Evolutionary conservation across 2,113 vertebrate genomes (phyloP), one percentile per base, ranked within the genome.

Genomic region (Climacteris rufus): DNA sequence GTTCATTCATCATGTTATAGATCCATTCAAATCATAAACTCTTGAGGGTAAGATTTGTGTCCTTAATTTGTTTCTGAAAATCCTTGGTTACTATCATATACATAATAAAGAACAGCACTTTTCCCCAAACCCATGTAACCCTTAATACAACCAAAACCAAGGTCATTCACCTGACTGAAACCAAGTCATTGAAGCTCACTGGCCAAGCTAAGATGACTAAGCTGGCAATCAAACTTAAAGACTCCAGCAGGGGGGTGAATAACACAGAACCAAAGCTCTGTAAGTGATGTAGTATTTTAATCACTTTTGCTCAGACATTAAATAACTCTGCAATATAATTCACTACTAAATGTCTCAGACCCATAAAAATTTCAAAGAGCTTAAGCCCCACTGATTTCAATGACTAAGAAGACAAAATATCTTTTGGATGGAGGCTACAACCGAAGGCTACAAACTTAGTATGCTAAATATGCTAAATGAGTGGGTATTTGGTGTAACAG

Each of bases 11-110:
- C 95, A 96, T 74, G 70, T 54, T 97, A 96, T 86, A 95, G 90
- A 94, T 91, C 93, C 82, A 94, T 80, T 96, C 84, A 95, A 95
- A 96, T 95, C 84, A 96, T 96, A 95, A 96, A 95, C 81, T 90
- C 78, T 91, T 94, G 74, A 87, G 94, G 57, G 89, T 82, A 93
- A 91, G 66, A 87, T 89, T 89, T 79, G 77, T 90, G 91, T 80
- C 66, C 50, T 93, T 93, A 94, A 94, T 94, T 93, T 93, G 42
- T 88, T 90, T 85, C 71, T 85, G 90, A 93, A 96, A 59, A 87
- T 44, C 47, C 63, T 30, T 61, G 63, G 4, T 5, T 85, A 70
- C 33, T 74, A 66, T 70, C 54, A 94, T 59, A 80, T 7, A 70
- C 47, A 61, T 80, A 95, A 80, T 37, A 91, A 91, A 87, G 19